Percentiles rank a stretch among this genome's conserved stretches.
Evolutionary conservation across 2,797 vertebrate genomes (phyloP).

Genomic region (Diglossa cyanea): DNA sequence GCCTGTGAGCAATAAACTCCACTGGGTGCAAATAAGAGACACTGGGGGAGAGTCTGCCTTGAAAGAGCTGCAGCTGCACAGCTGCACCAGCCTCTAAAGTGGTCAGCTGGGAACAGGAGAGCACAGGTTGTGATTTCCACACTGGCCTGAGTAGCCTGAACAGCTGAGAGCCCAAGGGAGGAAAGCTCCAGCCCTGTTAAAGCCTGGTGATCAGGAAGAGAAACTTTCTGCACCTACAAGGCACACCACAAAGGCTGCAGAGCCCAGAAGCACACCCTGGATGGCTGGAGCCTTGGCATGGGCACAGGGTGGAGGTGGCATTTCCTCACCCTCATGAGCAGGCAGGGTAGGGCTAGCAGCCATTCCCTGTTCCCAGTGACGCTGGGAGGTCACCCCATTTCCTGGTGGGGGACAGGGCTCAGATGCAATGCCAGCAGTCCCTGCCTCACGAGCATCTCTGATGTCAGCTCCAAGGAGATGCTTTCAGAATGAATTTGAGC

Average conservation of each 20-base stretch:
- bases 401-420: neutral
- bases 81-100: neutral
- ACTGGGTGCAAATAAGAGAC: neutral
- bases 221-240: neutral
- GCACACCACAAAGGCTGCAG: neutral
- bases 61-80: neutral
- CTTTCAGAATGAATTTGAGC: neutral
- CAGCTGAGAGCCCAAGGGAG: neutral
- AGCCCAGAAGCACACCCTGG: accelerated
- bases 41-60: neutral
- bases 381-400: neutral
- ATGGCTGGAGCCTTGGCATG: neutral
- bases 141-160: neutral
- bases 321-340: neutral
- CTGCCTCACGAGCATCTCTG: neutral
- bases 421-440: neutral
- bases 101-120: neutral
- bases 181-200: neutral
- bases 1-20: neutral
- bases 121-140: neutral
- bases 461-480: neutral
- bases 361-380: neutral
- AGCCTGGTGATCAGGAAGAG: neutral
- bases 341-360: neutral
- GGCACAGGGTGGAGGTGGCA: neutral